Evolutionary conservation across 2,797 vertebrate species (phyloP).

Genomic region (Lacerta agilis): DNA sequence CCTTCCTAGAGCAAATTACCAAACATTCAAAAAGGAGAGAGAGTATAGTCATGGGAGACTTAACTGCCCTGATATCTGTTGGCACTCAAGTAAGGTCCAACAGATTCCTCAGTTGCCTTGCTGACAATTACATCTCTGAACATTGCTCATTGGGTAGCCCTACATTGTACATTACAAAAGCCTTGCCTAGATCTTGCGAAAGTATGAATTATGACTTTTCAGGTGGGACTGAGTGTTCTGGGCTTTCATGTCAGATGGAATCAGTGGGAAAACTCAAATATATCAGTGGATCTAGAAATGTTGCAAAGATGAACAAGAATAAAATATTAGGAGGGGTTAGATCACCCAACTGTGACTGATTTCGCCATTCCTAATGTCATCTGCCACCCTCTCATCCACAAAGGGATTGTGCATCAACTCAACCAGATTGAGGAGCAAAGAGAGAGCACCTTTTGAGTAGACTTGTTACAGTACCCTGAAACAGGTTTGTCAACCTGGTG

Average conservation of each 20-base stretch:
- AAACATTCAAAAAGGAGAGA: no score
- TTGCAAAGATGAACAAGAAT: background rate
- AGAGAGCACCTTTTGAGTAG: slow-evolving; percentile 1
- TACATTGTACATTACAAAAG: background rate
- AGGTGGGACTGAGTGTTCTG: background rate
- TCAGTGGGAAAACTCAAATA: background rate
- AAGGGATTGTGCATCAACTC: background rate
- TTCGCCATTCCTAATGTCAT: background rate
- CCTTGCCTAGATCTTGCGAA: background rate
- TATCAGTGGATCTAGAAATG: background rate
- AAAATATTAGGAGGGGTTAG: background rate
- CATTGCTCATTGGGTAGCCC: background rate
- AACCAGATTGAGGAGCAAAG: background rate
- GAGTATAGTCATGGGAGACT: no score
- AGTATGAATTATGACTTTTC: background rate
- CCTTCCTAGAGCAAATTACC: no score
- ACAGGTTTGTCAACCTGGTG: no score
- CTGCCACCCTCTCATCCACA: background rate
- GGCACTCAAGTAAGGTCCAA: no score
- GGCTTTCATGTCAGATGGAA: background rate
- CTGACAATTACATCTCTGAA: background rate
- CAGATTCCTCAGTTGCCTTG: no score
- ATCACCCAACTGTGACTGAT: background rate
- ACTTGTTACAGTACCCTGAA: background rate
- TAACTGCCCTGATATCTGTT: no score